Conservation (phyloP, 2,113 vertebrate species). For the Excalfactoria chinensis region DNA sequence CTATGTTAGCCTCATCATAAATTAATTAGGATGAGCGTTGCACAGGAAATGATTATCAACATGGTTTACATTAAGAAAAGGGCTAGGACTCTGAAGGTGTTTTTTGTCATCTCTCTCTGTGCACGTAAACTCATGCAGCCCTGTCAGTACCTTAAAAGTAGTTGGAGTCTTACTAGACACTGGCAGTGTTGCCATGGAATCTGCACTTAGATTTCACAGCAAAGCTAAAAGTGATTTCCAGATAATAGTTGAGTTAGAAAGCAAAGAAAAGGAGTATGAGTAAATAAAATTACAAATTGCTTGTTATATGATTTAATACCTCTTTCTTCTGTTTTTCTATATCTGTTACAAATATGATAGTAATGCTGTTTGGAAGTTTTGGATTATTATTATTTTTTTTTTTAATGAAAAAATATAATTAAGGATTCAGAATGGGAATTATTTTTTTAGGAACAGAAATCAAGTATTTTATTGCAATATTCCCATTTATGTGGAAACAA, state of each 20-base stretch:
- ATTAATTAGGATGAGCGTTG: conserved; percentile 18
- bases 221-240: conserved; percentile 30
- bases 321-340: not conserved
- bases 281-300: conserved; percentile 31
- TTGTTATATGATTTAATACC: not conserved
- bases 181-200: conserved; percentile 56
- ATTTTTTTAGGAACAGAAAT: conserved; percentile 18
- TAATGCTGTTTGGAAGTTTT: not conserved
- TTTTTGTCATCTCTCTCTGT: conserved; percentile 11
- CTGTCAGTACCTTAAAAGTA: conserved; percentile 2
- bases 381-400: not conserved
- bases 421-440: not conserved
- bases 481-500: conserved; percentile 14
- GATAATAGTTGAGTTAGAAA: conserved; percentile 25
- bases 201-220: conserved; percentile 21
- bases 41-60: conserved; percentile 21
- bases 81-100: not conserved
- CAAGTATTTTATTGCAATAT: not conserved
- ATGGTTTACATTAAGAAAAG: not conserved
- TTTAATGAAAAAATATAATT: conserved; percentile 1
- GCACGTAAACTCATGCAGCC: not conserved
- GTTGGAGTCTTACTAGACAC: conserved; percentile 2
- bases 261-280: not conserved
- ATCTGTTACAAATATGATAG: not conserved
- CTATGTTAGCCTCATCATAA: conserved; percentile 1